Evolutionary conservation across 2,797 vertebrate species (phyloP), one percentile per base, ranked within the genome.

Genomic region (Lagocephalus sceleratus): DNA sequence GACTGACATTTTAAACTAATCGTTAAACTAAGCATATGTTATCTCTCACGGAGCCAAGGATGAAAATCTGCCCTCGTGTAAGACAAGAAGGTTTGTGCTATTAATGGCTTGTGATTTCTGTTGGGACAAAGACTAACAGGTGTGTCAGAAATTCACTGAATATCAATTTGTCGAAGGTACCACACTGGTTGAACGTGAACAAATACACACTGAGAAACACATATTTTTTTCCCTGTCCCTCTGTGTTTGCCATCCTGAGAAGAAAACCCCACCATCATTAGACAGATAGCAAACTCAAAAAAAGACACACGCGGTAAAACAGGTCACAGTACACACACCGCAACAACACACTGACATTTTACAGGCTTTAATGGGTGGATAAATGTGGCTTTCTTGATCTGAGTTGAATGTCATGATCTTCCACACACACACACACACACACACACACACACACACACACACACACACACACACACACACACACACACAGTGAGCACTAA

Each of bases 311-410:
- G 41, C 8, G 25, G 26, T 23, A 51, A 56, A 62, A 48, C 42
- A 50, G 51, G 52, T 44, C 56, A 47, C 17, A 11, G 42, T 21
- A 29, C 22, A 22, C 48, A 11, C 38, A 40, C 38, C 50, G 44
- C 5, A 20, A 10, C n/a, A 51, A 51, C 49, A 47, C 20, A 9
- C 40, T 71, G 77, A 76, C 77, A 84, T 83, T 81, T 82, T 23
- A 48, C 45, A 42, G 20, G 55, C 61, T 71, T 67, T 52, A 65
- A 65, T 55, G 54, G 51, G 57, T 25, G 50, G 48, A 26, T 60
- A 54, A 76, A 71, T 63, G 47, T 52, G 63, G 58, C 32, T 71
- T 51, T 66, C n/a, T 57, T 40, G 20, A 59, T 71, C 75, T 59
- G 29, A 68, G 47, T 67, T 70, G 54, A 82, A 82, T 52, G 67